Conservation (phyloP, 1,140 invertebrate species). For the Oncopeltus fasciatus region DNA sequence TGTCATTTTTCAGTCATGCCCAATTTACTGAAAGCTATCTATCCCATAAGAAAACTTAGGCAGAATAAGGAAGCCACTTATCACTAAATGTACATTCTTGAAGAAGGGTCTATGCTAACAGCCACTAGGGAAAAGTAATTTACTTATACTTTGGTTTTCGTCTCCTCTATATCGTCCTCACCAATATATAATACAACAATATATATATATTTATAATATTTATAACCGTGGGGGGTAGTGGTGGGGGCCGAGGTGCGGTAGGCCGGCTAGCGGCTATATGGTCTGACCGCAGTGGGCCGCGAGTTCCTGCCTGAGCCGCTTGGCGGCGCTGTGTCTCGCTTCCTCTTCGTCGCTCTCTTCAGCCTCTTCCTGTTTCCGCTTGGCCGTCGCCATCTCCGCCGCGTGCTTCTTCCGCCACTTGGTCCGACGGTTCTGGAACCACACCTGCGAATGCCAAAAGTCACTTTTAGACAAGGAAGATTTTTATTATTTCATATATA, state of each 20-base stretch:
- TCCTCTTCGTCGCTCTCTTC: slow-evolving; percentile 47
- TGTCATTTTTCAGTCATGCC: too few species aligned
- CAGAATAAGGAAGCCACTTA: too few species aligned
- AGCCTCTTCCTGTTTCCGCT: slow-evolving; percentile 84
- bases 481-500: neutral
- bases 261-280: slow-evolving; percentile 22
- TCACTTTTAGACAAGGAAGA: neutral
- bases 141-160: too few species aligned
- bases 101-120: too few species aligned
- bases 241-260: neutral
- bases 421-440: slow-evolving; percentile 98
- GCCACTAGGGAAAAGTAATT: too few species aligned
- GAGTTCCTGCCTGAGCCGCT: slow-evolving; percentile 37
- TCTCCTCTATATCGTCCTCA: too few species aligned
- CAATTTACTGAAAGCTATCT: too few species aligned
- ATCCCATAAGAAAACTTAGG: too few species aligned
- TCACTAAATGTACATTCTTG: too few species aligned
- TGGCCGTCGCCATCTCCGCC: slow-evolving; percentile 95
- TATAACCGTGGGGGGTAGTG: neutral
- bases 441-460: slow-evolving; percentile 57
- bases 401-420: slow-evolving; percentile 99
- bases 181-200: slow-evolving; percentile 8
- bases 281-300: slow-evolving; percentile 31
- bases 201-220: slow-evolving; percentile 12
- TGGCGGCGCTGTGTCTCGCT: slow-evolving; percentile 33